Evolutionary conservation across 92 coral and sea anemone genomes (phyloP), one percentile per base, ranked within the genome.

Genomic region (Diadumene lineata): DNA sequence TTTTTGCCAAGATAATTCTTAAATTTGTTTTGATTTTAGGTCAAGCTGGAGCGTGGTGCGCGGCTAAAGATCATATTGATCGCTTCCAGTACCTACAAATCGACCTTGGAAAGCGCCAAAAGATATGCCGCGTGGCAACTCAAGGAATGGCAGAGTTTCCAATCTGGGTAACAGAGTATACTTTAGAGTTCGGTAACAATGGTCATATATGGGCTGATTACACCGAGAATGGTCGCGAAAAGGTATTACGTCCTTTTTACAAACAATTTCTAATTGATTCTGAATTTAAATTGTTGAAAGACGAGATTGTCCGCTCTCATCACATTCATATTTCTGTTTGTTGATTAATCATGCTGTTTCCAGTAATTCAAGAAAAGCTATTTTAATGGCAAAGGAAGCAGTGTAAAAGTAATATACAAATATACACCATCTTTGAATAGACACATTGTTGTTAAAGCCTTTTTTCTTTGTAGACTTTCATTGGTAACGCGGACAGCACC

Each of bases 191-290:
- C 48, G 62, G 84, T 29, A 79, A 79, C 62, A 64, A 79, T 51
- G 84, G 84, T 21, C 61, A 58, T 27, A 72, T 79, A 17, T 79
- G 84, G 84, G 78, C 84, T 50, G 78, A 79, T 48, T 79, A 79
- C 34, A 79, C 77, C 21, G 84, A 79, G 50, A 62, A 62, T 22
- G 84, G 84, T 19, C 70, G 30, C 31, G 50, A 60, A 22, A 79
- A 79, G 84, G 84, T 79, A 68, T 9, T 55, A n/a, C n/a, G n/a
- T n/a, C n/a, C n/a, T n/a, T n/a, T n/a, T n/a, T n/a, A n/a, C n/a
- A n/a, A n/a, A n/a, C n/a, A n/a, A n/a, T n/a, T n/a, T n/a, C n/a
- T n/a, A n/a, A n/a, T n/a, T n/a, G n/a, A n/a, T n/a, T n/a, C n/a
- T n/a, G n/a, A n/a, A n/a, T n/a, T n/a, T n/a, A n/a, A n/a, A n/a